Evolutionary conservation across 2,888 invertebrate genomes (phyloP).

Genomic region (Ceramica pisi): DNA sequence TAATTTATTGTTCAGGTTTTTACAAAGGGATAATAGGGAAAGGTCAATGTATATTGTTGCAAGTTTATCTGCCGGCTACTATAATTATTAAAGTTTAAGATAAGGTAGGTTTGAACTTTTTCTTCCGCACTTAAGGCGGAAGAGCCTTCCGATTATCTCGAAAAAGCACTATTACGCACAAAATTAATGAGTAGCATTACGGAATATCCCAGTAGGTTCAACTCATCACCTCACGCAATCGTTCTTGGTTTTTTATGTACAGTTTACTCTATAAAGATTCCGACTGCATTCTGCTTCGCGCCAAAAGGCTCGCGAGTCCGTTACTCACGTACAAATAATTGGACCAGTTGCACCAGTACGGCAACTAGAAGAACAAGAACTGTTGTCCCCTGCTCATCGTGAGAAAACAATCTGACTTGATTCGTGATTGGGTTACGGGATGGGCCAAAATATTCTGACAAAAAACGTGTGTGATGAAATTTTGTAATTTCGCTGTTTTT

Average conservation of each 20-base stretch:
- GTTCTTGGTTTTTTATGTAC: not conserved
- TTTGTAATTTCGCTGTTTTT: conserved; percentile 30
- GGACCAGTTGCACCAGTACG: conserved; percentile 52
- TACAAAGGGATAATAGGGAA: too few species aligned
- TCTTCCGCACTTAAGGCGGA: too few species aligned
- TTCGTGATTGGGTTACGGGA: conserved; percentile 43
- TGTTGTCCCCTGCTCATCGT: conserved; percentile 36
- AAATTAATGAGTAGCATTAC: not conserved
- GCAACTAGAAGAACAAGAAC: conserved; percentile 50
- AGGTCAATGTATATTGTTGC: too few species aligned
- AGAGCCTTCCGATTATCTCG: too few species aligned
- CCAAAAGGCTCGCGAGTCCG: conserved; percentile 29
- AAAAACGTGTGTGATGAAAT: conserved; percentile 24
- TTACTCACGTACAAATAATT: conserved; percentile 45
- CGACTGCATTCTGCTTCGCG: conserved; percentile 50
- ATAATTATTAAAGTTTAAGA: too few species aligned
- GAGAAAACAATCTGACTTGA: conserved; percentile 49
- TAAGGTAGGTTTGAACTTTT: too few species aligned
- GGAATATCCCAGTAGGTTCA: not conserved
- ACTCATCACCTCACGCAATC: not conserved
- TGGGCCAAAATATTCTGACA: conserved; percentile 19
- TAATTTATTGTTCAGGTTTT: too few species aligned
- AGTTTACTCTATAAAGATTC: conserved; percentile 24
- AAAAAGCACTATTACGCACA: not conserved
- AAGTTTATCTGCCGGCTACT: too few species aligned